phyloP scores from a whole-genome alignment of 2,113 vertebrate genomes.

The Bambusicola thoracicus region DNA sequence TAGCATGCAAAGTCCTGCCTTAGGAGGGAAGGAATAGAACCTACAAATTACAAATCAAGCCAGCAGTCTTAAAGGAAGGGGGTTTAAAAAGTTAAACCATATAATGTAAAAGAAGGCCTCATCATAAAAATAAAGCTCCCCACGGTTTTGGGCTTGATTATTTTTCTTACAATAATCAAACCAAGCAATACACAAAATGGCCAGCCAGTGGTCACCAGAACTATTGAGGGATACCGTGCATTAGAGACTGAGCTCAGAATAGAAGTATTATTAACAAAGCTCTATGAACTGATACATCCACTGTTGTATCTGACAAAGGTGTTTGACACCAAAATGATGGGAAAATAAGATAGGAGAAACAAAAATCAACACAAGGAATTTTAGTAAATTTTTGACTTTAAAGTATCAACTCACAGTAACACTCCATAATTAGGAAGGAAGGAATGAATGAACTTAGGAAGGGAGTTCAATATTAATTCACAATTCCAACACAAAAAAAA shows the following conservation, averaged over 20 bases:
- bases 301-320: background rate
- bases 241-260: background rate
- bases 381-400: background rate
- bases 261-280: background rate
- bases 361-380: background rate
- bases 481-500: background rate
- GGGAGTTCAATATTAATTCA: background rate
- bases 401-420: background rate
- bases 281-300: background rate
- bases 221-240: fast-evolving
- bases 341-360: background rate
- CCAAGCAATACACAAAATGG: background rate
- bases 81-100: background rate
- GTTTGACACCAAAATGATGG: background rate
- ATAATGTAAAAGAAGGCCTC: fast-evolving
- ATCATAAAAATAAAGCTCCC: background rate
- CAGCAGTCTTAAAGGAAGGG: fast-evolving
- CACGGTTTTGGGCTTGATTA: fast-evolving
- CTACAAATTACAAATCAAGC: fast-evolving
- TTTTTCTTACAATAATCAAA: background rate
- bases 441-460: background rate
- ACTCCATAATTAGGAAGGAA: background rate
- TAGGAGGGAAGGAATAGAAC: background rate
- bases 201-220: background rate
- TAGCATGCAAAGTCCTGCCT: fast-evolving